phyloP scores from a whole-genome alignment of 1,140 invertebrate genomes.

The Lysiphlebus fabarum region DNA sequence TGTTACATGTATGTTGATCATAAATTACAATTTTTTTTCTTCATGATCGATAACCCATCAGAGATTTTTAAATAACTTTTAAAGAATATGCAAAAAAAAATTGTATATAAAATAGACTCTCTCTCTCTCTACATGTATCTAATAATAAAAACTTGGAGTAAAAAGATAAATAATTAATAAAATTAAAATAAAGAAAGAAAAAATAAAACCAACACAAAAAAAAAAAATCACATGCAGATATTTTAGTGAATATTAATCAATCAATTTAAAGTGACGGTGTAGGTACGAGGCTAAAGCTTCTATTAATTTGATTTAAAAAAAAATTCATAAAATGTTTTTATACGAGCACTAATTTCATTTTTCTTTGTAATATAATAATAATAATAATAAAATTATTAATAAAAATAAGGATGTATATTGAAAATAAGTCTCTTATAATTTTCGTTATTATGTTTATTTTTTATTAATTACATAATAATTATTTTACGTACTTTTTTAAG shows the following conservation, averaged over 20 bases:
- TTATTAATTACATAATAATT: too few relatives aligned
- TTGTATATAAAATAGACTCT: conserved; percentile 23
- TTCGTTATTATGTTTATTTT: too few relatives aligned
- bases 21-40: conserved; percentile 2
- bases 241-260: conserved; percentile 10
- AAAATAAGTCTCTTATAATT: too few relatives aligned
- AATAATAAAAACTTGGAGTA: conserved; percentile 18
- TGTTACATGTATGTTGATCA: conserved; percentile 31
- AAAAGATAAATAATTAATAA: conserved; percentile 23
- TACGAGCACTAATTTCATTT: too few relatives aligned
- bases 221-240: too few relatives aligned
- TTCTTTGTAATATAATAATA: too few relatives aligned
- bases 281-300: conserved; percentile 14
- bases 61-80: conserved; percentile 6
- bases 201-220: neutral
- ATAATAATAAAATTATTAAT: too few relatives aligned
- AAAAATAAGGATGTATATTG: too few relatives aligned
- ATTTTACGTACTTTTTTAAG: too few relatives aligned
- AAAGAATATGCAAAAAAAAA: conserved; percentile 15
- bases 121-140: conserved; percentile 33
- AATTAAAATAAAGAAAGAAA: conserved; percentile 25
- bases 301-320: neutral
- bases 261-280: conserved; percentile 12
- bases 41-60: neutral
- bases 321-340: too few relatives aligned